Evolutionary conservation across 2,888 invertebrate genomes (phyloP).

Genomic region (Pimpla rufipes): DNA sequence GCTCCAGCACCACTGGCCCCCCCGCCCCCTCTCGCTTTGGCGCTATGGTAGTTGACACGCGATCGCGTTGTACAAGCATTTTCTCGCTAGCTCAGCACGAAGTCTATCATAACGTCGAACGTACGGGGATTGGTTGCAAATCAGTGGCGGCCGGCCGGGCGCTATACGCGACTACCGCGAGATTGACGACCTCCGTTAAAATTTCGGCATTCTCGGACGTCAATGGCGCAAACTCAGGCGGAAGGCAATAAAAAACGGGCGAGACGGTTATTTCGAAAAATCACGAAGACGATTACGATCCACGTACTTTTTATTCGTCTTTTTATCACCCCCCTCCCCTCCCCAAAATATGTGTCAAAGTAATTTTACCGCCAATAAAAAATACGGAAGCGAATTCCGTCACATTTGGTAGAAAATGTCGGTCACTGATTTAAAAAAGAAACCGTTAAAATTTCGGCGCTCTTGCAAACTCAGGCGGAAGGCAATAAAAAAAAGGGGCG

Average conservation of each 20-base stretch:
- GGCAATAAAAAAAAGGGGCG: no score
- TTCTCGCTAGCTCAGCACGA: conserved; percentile 45
- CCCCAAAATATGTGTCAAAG: neutral
- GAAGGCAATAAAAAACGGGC: neutral
- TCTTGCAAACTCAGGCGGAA: no score
- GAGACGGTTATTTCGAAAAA: neutral
- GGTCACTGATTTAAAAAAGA: no score
- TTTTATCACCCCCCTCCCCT: no score
- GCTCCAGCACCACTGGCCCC: conserved; percentile 8
- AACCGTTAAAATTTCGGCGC: no score
- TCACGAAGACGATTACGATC: neutral
- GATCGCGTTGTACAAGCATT: conserved; percentile 54
- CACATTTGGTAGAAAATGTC: no score
- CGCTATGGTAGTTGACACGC: conserved; percentile 49
- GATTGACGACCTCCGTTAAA: conserved; percentile 7
- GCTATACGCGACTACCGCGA: neutral
- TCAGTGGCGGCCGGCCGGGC: conserved; percentile 1
- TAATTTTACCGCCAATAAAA: neutral
- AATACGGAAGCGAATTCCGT: neutral
- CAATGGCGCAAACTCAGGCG: neutral
- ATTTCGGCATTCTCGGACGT: neutral
- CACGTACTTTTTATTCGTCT: no score
- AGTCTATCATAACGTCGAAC: conserved; percentile 54
- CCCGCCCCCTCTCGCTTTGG: conserved; percentile 7
- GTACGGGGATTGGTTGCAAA: conserved; percentile 24